Conservation (phyloP, 1,140 invertebrate genomes). For the Helicorthomorpha holstii region DNA sequence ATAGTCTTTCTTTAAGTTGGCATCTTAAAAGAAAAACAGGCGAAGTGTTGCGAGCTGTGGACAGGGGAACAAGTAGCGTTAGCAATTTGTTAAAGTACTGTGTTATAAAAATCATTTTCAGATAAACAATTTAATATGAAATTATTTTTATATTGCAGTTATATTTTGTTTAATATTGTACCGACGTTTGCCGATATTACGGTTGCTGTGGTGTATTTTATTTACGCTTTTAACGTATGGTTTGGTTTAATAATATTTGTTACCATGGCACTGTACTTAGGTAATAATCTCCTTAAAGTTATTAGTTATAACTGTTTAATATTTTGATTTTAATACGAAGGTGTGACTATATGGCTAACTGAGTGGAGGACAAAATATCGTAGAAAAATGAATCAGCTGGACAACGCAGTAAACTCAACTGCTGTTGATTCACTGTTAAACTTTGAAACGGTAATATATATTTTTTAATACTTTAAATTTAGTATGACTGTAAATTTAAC, state of each 20-base stretch:
- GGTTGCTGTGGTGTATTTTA: slow-evolving; percentile 80
- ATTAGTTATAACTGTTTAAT: not conserved
- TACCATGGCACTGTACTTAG: slow-evolving; percentile 81
- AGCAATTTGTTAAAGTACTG: slow-evolving; percentile 79
- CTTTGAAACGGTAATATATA: slow-evolving; percentile 71
- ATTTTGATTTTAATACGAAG: slow-evolving; percentile 30
- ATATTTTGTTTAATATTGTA: slow-evolving; percentile 45
- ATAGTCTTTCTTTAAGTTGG: slow-evolving; percentile 41
- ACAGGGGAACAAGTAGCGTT: slow-evolving; percentile 85
- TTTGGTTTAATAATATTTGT: slow-evolving; percentile 85
- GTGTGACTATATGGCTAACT: slow-evolving; percentile 65
- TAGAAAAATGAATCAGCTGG: slow-evolving; percentile 76
- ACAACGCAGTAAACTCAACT: slow-evolving; percentile 75
- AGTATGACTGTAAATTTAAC: not conserved
- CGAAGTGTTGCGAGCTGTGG: slow-evolving; percentile 85
- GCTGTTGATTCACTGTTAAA: slow-evolving; percentile 93
- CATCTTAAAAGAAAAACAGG: slow-evolving; percentile 85
- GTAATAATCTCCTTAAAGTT: slow-evolving; percentile 32
- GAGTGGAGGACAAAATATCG: slow-evolving; percentile 94
- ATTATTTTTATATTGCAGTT: slow-evolving; percentile 24
- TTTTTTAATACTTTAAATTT: not conserved
- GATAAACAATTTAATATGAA: slow-evolving; percentile 22
- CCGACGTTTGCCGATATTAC: slow-evolving; percentile 86
- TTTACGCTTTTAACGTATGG: slow-evolving; percentile 72
- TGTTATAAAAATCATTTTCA: slow-evolving; percentile 6